Conservation (phyloP, 2,888 invertebrate species). For the Eupithecia insigniata region DNA sequence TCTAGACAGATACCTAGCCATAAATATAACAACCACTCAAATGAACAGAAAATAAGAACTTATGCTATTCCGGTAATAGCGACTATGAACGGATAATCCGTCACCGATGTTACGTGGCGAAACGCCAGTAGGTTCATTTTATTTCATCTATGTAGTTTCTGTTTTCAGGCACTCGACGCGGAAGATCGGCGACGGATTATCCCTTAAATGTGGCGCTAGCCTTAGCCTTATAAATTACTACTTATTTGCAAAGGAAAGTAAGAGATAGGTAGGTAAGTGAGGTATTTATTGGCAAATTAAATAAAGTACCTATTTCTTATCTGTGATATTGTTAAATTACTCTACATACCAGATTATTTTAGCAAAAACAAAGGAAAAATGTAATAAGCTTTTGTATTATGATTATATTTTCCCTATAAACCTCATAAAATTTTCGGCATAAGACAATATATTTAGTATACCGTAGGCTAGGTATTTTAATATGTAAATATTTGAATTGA, state of each 20-base stretch:
- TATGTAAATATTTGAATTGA: not conserved
- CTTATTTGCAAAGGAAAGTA: not conserved
- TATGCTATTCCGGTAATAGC: not conserved
- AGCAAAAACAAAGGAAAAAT: not conserved
- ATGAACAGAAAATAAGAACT: not conserved
- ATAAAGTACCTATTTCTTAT: not conserved
- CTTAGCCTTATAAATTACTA: too few relatives aligned
- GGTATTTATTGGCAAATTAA: not conserved
- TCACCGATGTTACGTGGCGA: too few relatives aligned
- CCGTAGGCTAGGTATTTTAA: too few relatives aligned
- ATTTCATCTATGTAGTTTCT: too few relatives aligned
- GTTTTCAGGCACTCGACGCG: too few relatives aligned
- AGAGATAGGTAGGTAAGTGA: not conserved
- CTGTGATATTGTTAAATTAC: not conserved
- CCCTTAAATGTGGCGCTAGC: too few relatives aligned
- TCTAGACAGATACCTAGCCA: too few relatives aligned
- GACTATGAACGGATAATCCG: too few relatives aligned
- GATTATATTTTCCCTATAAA: not conserved
- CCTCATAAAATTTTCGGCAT: not conserved
- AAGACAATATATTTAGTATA: too few relatives aligned
- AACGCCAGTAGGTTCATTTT: too few relatives aligned
- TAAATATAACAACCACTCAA: too few relatives aligned
- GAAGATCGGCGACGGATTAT: too few relatives aligned
- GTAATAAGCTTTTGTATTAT: not conserved
- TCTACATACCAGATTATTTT: not conserved